phyloP scores from a whole-genome alignment of 2,113 vertebrate species.

The Calyptomena viridis region DNA sequence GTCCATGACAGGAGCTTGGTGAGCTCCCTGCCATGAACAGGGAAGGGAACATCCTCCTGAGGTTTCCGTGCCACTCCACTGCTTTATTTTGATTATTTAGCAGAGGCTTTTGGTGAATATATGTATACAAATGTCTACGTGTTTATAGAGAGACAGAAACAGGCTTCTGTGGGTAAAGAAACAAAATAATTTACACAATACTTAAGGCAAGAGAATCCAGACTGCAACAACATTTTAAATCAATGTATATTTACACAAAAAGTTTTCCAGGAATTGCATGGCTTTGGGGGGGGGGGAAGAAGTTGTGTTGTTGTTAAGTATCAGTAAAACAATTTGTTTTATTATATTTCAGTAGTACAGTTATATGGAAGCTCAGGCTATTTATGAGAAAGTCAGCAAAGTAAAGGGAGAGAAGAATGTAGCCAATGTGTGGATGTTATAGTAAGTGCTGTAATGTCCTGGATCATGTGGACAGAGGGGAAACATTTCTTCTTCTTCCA shows the following conservation, averaged over 20 bases:
- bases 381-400: background rate
- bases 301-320: background rate
- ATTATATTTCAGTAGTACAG: background rate
- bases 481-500: rapidly evolving
- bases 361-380: background rate
- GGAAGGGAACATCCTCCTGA: background rate
- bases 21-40: background rate
- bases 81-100: background rate
- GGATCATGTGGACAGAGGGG: background rate
- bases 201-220: background rate
- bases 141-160: background rate
- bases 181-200: background rate
- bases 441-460: background rate
- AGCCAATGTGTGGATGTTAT: background rate
- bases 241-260: background rate
- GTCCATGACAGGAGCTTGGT: background rate
- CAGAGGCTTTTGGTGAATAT: background rate
- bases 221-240: background rate
- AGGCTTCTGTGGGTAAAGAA: background rate
- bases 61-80: background rate
- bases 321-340: background rate
- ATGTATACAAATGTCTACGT: rapidly evolving
- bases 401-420: background rate
- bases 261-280: rapidly evolving
- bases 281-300: background rate